phyloP scores from a whole-genome alignment of 2,797 vertebrate genomes.

The Rhinoraja longicauda region DNA sequence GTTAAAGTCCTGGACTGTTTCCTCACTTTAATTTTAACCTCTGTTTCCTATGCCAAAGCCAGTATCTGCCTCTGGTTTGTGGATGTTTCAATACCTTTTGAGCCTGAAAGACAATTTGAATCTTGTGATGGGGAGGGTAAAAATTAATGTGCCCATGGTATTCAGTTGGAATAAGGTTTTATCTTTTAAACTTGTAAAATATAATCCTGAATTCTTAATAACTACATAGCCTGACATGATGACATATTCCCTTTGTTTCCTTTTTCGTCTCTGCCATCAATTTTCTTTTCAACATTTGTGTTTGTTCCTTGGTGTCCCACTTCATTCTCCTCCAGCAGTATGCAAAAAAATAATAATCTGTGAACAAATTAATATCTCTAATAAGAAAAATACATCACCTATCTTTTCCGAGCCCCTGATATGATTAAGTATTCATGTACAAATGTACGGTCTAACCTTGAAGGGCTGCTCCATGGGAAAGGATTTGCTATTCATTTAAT shows the following conservation, averaged over 20 bases:
- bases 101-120: neutral
- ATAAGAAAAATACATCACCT: slow-evolving; percentile 30
- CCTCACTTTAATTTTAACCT: neutral
- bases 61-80: too few species aligned
- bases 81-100: too few species aligned
- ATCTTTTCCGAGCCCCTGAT: neutral
- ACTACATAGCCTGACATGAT: neutral
- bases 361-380: slow-evolving; percentile 16
- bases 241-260: neutral
- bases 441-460: neutral
- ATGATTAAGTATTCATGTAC: slow-evolving; percentile 7
- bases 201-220: neutral
- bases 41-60: neutral
- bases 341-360: neutral
- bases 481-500: neutral
- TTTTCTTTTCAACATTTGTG: slow-evolving; percentile 11
- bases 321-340: neutral
- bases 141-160: neutral
- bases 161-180: neutral
- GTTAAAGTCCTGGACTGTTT: neutral
- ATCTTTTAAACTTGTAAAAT: neutral
- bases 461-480: neutral
- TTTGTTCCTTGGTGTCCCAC: neutral
- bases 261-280: neutral
- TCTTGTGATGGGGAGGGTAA: neutral